Conservation (phyloP, 2,797 vertebrate species). For the Leontocebus nigricollis region DNA sequence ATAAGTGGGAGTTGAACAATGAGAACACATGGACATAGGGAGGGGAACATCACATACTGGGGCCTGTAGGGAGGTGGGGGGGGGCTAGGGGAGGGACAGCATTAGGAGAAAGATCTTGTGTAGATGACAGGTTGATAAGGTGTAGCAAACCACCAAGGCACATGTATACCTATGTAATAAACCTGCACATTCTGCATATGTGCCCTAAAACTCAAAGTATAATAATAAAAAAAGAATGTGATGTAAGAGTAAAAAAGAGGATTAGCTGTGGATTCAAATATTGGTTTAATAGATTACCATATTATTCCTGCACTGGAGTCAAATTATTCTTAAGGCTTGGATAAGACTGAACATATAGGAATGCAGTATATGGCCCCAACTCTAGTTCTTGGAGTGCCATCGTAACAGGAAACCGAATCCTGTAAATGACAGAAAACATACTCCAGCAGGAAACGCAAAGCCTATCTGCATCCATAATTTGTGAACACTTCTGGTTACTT, state of each 20-base stretch:
- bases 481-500: neutral
- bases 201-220: too few relatives aligned
- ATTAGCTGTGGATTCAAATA: neutral
- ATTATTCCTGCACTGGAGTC: neutral
- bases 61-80: too few relatives aligned
- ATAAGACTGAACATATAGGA: neutral
- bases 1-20: too few relatives aligned
- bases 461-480: neutral
- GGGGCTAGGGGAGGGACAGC: too few relatives aligned
- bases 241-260: neutral
- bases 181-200: too few relatives aligned
- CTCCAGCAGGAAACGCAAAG: neutral
- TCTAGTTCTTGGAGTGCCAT: neutral
- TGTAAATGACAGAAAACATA: neutral
- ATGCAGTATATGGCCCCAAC: too few relatives aligned
- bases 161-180: too few relatives aligned
- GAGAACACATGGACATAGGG: too few relatives aligned
- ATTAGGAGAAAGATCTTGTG: too few relatives aligned
- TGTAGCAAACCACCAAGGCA: too few relatives aligned
- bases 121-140: too few relatives aligned
- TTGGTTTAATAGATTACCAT: neutral
- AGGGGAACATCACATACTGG: too few relatives aligned
- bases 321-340: neutral
- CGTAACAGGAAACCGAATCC: neutral
- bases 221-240: neutral